Evolutionary conservation across 2,113 vertebrate species (phyloP).

Genomic region (Cricetomys ansorgei): DNA sequence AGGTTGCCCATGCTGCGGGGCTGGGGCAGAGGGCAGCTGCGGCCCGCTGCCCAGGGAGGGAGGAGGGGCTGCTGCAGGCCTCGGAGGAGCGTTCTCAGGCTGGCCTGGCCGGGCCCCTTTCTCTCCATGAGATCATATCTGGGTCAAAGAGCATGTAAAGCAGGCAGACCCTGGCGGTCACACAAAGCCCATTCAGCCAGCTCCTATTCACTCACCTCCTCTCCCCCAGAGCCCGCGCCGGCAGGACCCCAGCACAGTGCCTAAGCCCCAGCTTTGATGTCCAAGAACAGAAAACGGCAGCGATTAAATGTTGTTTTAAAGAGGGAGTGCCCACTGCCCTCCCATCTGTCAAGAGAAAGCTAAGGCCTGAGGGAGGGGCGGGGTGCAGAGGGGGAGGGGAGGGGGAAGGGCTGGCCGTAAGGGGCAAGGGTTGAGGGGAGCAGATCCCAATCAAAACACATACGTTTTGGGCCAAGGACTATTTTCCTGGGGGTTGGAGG

Average conservation of each 20-base stretch:
- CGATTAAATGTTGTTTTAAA: conserved; percentile 84
- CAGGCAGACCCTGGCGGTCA: conserved; percentile 83
- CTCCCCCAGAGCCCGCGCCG: conserved; percentile 75
- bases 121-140: conserved; percentile 91
- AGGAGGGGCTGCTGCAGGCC: conserved; percentile 70
- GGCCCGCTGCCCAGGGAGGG: background rate
- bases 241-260: conserved; percentile 68
- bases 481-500: conserved; percentile 2
- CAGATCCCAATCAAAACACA: conserved; percentile 15
- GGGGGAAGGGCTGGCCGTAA: background rate
- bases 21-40: conserved; percentile 52
- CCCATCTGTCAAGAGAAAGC: conserved; percentile 80
- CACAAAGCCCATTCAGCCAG: conserved; percentile 88
- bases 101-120: conserved; percentile 83
- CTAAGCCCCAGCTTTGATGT: conserved; percentile 83
- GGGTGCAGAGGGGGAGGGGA: conserved; percentile 13
- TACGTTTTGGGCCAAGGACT: background rate
- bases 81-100: conserved; percentile 79
- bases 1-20: background rate
- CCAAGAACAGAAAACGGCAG: conserved; percentile 77
- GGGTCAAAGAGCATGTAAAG: conserved; percentile 91
- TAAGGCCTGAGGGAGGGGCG: conserved; percentile 37
- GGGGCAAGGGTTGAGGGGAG: background rate
- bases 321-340: conserved; percentile 75
- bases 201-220: conserved; percentile 83